phyloP scores from a whole-genome alignment of 2,888 invertebrate genomes.

The Malthinus seriepunctatus region DNA sequence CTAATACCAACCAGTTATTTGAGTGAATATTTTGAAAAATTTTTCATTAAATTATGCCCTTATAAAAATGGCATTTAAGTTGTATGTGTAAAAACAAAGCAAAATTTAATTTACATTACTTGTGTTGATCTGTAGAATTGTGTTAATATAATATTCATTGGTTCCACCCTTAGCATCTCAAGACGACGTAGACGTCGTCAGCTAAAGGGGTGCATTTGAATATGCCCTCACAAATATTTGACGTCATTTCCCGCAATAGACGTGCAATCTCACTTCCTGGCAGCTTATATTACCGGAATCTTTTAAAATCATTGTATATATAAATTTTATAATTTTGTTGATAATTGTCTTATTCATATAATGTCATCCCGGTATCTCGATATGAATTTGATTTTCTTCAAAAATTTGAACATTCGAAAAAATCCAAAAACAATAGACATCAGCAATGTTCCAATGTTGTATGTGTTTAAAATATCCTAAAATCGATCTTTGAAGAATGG shows the following conservation, averaged over 20 bases:
- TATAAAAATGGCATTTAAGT: conserved; percentile 1
- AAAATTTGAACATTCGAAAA: too few relatives aligned
- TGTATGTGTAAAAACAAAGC: conserved; percentile 24
- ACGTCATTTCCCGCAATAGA: conserved; percentile 29
- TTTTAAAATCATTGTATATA: background rate
- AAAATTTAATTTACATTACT: conserved; percentile 34
- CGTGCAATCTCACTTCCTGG: conserved; percentile 34
- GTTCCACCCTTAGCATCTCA: conserved; percentile 33
- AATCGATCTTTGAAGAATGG: too few relatives aligned
- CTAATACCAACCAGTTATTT: too few relatives aligned
- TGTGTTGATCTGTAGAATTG: conserved; percentile 25
- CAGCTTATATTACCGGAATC: conserved; percentile 34
- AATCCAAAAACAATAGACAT: too few relatives aligned
- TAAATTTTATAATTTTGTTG: too few relatives aligned
- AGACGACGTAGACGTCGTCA: conserved; percentile 28
- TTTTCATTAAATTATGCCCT: too few relatives aligned
- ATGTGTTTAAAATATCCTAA: too few relatives aligned
- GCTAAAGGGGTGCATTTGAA: conserved; percentile 38
- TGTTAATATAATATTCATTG: conserved; percentile 39
- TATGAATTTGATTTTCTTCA: too few relatives aligned
- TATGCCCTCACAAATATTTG: conserved; percentile 34
- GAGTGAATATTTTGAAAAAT: too few relatives aligned
- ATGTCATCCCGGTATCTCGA: too few relatives aligned
- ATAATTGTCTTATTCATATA: too few relatives aligned
- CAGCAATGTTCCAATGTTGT: too few relatives aligned